Evolutionary conservation across 2,888 invertebrate genomes (phyloP).

Genomic region (Dione vanillae): DNA sequence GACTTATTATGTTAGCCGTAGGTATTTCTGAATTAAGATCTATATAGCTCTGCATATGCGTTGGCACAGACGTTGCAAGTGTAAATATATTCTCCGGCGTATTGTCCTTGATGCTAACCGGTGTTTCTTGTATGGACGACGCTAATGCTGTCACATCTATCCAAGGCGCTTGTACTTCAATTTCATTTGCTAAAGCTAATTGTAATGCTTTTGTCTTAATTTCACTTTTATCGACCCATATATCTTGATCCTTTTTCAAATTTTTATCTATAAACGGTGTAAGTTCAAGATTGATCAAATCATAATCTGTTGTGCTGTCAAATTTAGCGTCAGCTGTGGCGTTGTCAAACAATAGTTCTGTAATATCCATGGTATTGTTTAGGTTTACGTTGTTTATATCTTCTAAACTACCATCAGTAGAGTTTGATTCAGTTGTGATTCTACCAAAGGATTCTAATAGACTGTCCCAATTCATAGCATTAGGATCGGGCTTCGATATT

Average conservation of each 20-base stretch:
- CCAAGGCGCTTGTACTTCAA: slow-evolving; percentile 90
- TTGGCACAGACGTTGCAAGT: slow-evolving; percentile 84
- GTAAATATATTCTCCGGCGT: slow-evolving; percentile 82
- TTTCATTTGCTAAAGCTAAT: slow-evolving; percentile 89
- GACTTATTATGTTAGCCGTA: slow-evolving; percentile 68
- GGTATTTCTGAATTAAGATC: slow-evolving; percentile 72
- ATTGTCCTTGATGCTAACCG: slow-evolving; percentile 86
- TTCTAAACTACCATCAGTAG: slow-evolving; percentile 71
- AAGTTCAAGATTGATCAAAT: slow-evolving; percentile 64
- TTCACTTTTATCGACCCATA: slow-evolving; percentile 67
- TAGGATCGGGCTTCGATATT: slow-evolving; percentile 53
- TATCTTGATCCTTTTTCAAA: slow-evolving; percentile 56
- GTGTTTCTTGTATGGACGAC: slow-evolving; percentile 86
- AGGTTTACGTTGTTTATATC: slow-evolving; percentile 64
- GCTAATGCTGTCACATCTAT: slow-evolving; percentile 88
- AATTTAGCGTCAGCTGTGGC: slow-evolving; percentile 62
- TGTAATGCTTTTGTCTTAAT: slow-evolving; percentile 85
- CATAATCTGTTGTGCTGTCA: slow-evolving; percentile 66
- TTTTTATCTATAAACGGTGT: slow-evolving; percentile 64
- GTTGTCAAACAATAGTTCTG: slow-evolving; percentile 72
- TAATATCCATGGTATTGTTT: slow-evolving; percentile 68
- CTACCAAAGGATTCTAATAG: slow-evolving; percentile 76
- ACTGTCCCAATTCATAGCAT: slow-evolving; percentile 76
- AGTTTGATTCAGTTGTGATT: slow-evolving; percentile 77
- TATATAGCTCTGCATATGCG: slow-evolving; percentile 87